Evolutionary conservation across 1,140 invertebrate species (phyloP).

Genomic region (Drosophila albomicans): DNA sequence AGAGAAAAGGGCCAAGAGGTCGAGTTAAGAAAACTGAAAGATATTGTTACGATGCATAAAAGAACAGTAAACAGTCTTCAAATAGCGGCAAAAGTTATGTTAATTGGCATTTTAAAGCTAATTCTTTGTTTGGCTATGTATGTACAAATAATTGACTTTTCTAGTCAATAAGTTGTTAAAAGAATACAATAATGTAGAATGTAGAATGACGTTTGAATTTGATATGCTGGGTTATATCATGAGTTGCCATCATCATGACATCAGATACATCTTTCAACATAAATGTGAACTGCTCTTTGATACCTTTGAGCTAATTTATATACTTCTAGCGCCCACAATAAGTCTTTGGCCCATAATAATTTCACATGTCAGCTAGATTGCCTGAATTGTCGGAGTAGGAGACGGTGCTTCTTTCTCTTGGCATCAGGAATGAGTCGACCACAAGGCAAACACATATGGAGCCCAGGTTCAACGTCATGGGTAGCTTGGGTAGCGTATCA

Average conservation of each 20-base stretch:
- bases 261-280: slow-evolving; percentile 21
- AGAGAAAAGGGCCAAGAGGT: slow-evolving; percentile 7
- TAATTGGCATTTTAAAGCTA: neutral
- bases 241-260: neutral
- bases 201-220: no score
- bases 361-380: slow-evolving; percentile 41
- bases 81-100: neutral
- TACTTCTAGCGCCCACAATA: slow-evolving; percentile 28
- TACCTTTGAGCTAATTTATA: slow-evolving; percentile 39
- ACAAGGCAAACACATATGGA: slow-evolving; percentile 45
- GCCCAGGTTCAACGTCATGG: slow-evolving; percentile 5
- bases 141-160: neutral
- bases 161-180: no score
- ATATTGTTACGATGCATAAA: neutral
- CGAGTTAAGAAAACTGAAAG: neutral
- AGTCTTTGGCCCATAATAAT: slow-evolving; percentile 34
- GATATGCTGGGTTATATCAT: neutral
- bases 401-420: neutral
- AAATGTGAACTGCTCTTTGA: slow-evolving; percentile 21
- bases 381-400: slow-evolving; percentile 5
- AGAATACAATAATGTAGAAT: no score
- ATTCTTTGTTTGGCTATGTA: neutral
- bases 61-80: neutral
- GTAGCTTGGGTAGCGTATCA: slow-evolving; percentile 52
- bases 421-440: slow-evolving; percentile 25